A percentile compares a stretch with the other conserved stretches of the same genome.
Conservation (phyloP, 1,140 invertebrate species). For the Akabosia matsudoensis region DNA sequence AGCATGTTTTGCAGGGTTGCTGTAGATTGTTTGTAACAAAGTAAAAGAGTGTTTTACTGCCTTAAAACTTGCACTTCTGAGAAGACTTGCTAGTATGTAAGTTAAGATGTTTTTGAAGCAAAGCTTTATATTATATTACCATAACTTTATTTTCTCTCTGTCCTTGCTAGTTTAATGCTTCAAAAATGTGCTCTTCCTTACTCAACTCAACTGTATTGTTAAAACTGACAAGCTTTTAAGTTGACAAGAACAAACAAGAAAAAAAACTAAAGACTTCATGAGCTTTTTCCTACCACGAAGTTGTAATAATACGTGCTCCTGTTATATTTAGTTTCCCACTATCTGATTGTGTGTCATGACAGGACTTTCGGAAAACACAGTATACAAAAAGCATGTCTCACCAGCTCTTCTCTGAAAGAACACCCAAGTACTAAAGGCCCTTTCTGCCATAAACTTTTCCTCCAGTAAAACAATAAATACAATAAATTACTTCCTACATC, state of each 20-base stretch:
- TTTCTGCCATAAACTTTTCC: neutral
- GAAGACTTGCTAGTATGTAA: no score
- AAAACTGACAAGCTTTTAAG: constrained; percentile 11
- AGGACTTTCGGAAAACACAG: no score
- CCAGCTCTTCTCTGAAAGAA: no score
- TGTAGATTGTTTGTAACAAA: no score
- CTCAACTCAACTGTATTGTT: neutral
- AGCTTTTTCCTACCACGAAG: constrained; percentile 15
- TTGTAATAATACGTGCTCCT: constrained; percentile 14
- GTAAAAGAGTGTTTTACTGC: no score
- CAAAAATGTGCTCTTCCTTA: neutral
- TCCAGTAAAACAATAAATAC: neutral
- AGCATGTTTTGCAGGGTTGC: neutral
- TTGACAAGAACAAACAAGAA: constrained; percentile 3
- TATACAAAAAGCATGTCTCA: no score
- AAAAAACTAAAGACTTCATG: neutral
- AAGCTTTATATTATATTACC: constrained; percentile 15
- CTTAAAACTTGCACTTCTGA: no score
- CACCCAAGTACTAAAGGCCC: neutral
- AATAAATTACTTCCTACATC: constrained; percentile 22
- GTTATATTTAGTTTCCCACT: neutral
- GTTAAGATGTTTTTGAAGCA: neutral
- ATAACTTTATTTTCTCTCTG: constrained; percentile 20
- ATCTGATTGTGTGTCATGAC: neutral
- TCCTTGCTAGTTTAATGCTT: neutral